A percentile compares a stretch with the other conserved stretches of the same genome.
Conservation (phyloP, 2,113 vertebrate genomes). For the Thinocorus orbignyianus region DNA sequence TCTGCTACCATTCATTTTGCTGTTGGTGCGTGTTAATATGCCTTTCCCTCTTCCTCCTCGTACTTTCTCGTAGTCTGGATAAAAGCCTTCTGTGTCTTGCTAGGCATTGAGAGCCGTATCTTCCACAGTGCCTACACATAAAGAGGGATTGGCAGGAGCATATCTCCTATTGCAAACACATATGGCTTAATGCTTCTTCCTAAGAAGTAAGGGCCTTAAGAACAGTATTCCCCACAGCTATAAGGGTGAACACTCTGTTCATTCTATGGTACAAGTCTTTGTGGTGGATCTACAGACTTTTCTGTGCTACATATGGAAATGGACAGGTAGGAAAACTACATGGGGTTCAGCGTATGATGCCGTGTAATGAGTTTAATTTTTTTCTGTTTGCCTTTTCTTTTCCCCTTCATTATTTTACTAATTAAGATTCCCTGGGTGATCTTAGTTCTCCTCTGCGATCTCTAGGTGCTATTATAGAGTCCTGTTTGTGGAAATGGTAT, state of each 20-base stretch:
- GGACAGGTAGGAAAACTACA: not conserved
- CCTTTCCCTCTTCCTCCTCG: not conserved
- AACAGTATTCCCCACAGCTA: not conserved
- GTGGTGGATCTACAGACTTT: not conserved
- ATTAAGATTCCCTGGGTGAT: not conserved
- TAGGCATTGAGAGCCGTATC: not conserved
- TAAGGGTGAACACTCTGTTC: not conserved
- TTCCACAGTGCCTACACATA: not conserved
- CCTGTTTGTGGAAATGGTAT: not conserved
- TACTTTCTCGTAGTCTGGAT: not conserved
- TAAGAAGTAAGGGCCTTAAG: not conserved
- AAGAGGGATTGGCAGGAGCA: not conserved
- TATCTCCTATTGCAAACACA: not conserved
- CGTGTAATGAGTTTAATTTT: not conserved
- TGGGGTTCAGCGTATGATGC: not conserved
- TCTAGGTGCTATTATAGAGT: not conserved
- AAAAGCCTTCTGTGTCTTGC: not conserved
- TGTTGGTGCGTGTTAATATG: not conserved
- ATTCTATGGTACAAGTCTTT: not conserved
- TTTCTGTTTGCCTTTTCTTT: not conserved
- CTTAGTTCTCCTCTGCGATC: not conserved
- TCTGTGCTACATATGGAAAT: not conserved
- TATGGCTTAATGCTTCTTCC: not conserved
- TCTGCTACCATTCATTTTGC: not conserved
- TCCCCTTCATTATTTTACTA: not conserved